Percentiles rank a stretch among this genome's conserved stretches.
Conservation (phyloP, 2,113 vertebrate species). For the Plectropomus leopardus region DNA sequence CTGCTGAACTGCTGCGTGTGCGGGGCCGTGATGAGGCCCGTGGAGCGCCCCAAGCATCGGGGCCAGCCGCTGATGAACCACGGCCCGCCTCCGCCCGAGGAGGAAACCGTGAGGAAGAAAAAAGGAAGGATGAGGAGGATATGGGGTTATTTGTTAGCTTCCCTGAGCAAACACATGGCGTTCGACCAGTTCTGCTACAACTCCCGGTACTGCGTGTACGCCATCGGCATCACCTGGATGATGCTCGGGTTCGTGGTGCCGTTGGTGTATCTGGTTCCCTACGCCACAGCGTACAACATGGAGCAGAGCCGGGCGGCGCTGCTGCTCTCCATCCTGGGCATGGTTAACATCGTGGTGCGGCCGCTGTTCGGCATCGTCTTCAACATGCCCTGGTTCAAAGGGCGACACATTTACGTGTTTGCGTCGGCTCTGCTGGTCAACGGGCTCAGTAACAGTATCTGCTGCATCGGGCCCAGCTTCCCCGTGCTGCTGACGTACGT, state of each 20-base stretch:
- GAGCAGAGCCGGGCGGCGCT: slow-evolving; percentile 87
- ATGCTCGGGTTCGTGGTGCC: slow-evolving; percentile 92
- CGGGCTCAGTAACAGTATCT: slow-evolving; percentile 92
- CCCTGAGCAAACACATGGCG: slow-evolving; percentile 88
- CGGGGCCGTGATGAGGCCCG: slow-evolving; percentile 93
- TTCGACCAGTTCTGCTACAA: slow-evolving; percentile 91
- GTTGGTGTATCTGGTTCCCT: slow-evolving; percentile 91
- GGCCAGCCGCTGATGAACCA: slow-evolving; percentile 65
- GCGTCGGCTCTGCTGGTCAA: slow-evolving; percentile 85
- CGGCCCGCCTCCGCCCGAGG: slow-evolving; percentile 21
- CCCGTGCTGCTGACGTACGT: slow-evolving; percentile 87
- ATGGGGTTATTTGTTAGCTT: slow-evolving; percentile 27
- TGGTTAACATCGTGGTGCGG: slow-evolving; percentile 92
- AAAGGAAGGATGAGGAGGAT: slow-evolving; percentile 5
- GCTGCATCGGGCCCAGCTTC: slow-evolving; percentile 85
- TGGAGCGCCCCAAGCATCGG: slow-evolving; percentile 65
- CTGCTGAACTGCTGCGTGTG: slow-evolving; percentile 93
- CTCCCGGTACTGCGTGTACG: slow-evolving; percentile 85
- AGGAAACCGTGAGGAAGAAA: slow-evolving; percentile 13
- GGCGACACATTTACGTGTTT: slow-evolving; percentile 89
- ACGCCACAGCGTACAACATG: slow-evolving; percentile 85
- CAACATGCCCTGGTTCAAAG: slow-evolving; percentile 82
- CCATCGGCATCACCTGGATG: slow-evolving; percentile 89
- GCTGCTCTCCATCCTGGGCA: slow-evolving; percentile 90
- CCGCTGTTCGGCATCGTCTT: slow-evolving; percentile 88